phyloP scores from a whole-genome alignment of 2,113 vertebrate genomes.

The Climacteris rufus region DNA sequence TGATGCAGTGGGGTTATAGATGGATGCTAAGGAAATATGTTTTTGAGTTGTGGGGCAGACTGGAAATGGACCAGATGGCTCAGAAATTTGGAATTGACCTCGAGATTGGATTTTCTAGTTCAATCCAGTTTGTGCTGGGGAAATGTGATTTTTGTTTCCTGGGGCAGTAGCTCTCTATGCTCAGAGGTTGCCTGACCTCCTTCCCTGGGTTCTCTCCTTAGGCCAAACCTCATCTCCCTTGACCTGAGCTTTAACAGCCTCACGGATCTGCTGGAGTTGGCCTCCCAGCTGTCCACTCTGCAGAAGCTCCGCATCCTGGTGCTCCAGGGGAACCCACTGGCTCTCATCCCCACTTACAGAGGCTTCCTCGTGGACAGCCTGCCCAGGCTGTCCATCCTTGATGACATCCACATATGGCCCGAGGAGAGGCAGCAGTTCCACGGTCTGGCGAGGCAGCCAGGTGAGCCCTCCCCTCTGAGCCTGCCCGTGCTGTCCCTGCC shows the following conservation, averaged over 20 bases:
- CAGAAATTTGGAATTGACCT: background rate
- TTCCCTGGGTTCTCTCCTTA: conserved; percentile 35
- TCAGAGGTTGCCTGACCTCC: background rate
- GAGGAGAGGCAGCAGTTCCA: conserved; percentile 71
- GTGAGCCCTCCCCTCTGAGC: conserved; percentile 52
- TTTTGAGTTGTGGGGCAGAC: background rate
- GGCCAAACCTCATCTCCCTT: conserved; percentile 86
- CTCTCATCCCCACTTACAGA: conserved; percentile 77
- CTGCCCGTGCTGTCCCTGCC: fast-evolving
- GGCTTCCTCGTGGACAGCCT: conserved; percentile 82
- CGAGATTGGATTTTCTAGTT: background rate
- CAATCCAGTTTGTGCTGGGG: background rate
- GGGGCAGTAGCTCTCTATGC: background rate
- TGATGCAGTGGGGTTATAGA: background rate
- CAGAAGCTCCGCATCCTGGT: conserved; percentile 71
- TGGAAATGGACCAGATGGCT: background rate
- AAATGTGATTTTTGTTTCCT: background rate
- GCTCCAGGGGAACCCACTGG: conserved; percentile 84
- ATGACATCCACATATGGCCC: conserved; percentile 68
- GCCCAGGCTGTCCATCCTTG: conserved; percentile 70
- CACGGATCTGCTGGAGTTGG: conserved; percentile 65
- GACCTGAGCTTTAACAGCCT: conserved; percentile 86
- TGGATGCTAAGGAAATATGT: background rate
- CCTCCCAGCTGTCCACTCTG: conserved; percentile 66
- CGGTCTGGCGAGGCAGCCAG: conserved; percentile 63